Evolutionary conservation across 53 echinoderm and acorn worm genomes (phyloP), one percentile per base, ranked within the genome.

Genomic region (Hippasteria phrygiana): DNA sequence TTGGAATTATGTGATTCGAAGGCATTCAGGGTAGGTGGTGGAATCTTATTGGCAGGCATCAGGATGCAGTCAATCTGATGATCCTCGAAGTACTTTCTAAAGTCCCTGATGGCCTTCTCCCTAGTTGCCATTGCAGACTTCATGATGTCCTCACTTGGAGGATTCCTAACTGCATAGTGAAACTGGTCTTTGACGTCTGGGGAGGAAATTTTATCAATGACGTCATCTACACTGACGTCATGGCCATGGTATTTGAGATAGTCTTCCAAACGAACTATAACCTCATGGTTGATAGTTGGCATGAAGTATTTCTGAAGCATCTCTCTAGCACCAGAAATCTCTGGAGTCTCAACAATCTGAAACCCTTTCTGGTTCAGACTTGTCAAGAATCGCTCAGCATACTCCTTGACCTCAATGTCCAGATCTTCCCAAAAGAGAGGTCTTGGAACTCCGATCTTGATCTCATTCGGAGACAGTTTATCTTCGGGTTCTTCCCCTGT

Each of bases 31-130:
- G 27, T 22, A 2, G 85, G 85, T 0, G 85, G 71, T 1, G 85
- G 85, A 1, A 85, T 43, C 71, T 70, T 70, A 22, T 85, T 85
- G 85, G 85, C 85, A 7, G 85, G 85, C 70, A 85, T 70, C 50
- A 85, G 71, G 26, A 85, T 18, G 54, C 85, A 85, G 85, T 85
- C 85, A 0, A 70, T 31, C 4, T n/a, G 70, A 51, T 71, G 71
- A 4, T 85, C 50, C 50, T 85, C 37, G 36, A 85, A 85, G 70
- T 50, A 70, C 32, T 46, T 34, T 26, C 50, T 69, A 33, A 85
- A 28, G 33, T 85, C 70, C 40, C 71, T 39, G 2, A 3, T 50
- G 71, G 48, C 45, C 50, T 85, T 47, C 9, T 70, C 85, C 41
- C 85, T 48, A 36, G 71, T 50, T 37, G 51, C 34, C 71, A 85